Conservation (phyloP, 2,888 invertebrate species). For the Aporophyla nigra region DNA sequence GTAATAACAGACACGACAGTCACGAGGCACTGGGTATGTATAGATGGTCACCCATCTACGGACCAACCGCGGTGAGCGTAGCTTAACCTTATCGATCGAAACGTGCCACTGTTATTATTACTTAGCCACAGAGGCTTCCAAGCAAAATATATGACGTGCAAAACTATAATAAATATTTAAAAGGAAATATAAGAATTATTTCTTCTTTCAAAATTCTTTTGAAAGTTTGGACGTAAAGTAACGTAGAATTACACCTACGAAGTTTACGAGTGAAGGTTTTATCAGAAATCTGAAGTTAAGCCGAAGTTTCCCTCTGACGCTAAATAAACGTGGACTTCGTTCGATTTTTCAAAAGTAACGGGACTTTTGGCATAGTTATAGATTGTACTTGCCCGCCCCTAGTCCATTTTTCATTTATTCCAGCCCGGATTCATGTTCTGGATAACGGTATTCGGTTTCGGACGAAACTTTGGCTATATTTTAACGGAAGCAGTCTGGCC, state of each 20-base stretch:
- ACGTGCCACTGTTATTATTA: too few relatives aligned
- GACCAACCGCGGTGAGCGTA: too few relatives aligned
- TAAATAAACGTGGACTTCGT: conserved; percentile 47
- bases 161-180: conserved; percentile 4
- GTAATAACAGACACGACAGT: too few relatives aligned
- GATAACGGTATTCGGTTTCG: conserved; percentile 52
- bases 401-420: conserved; percentile 60
- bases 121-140: too few relatives aligned
- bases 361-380: conserved; percentile 54
- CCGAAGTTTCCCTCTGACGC: conserved; percentile 25
- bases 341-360: conserved; percentile 59
- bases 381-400: conserved; percentile 46
- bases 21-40: too few relatives aligned
- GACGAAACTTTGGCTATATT: conserved; percentile 57
- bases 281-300: conserved; percentile 35
- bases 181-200: conserved; percentile 3
- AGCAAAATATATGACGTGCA: conserved; percentile 1
- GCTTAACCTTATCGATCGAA: too few relatives aligned
- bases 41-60: too few relatives aligned
- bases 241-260: conserved; percentile 14
- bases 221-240: conserved; percentile 20
- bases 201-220: not conserved
- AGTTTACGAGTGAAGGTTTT: conserved; percentile 38
- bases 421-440: conserved; percentile 45
- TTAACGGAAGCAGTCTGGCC: conserved; percentile 45